Evolutionary conservation across 2,888 invertebrate species (phyloP).

Genomic region (Kuschelorhynchus macadamiae): DNA sequence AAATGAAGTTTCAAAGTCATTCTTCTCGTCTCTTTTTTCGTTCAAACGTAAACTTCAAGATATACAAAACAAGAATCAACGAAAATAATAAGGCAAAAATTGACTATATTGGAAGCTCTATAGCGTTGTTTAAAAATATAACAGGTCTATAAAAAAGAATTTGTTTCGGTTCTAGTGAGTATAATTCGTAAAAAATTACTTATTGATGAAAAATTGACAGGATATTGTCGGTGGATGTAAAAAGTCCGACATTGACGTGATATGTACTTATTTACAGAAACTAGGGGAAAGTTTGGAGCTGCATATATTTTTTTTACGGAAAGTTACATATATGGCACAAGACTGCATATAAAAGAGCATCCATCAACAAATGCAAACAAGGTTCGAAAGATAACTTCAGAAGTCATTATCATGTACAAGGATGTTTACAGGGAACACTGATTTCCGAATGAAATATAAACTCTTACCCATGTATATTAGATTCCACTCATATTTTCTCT

Average conservation of each 20-base stretch:
- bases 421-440: no score
- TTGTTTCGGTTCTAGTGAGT: constrained; percentile 8
- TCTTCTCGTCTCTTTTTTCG: no score
- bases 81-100: constrained; percentile 32
- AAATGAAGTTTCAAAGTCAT: no score
- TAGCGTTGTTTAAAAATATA: constrained; percentile 34
- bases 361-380: no score
- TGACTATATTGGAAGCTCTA: constrained; percentile 46
- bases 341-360: no score
- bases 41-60: no score
- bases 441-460: no score
- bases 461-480: no score
- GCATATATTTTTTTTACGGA: constrained; percentile 21
- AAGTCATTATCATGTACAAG: no score
- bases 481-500: no score
- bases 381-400: no score
- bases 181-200: constrained; percentile 12
- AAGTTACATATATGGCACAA: constrained; percentile 28
- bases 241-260: constrained; percentile 35
- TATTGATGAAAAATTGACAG: constrained; percentile 44
- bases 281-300: constrained; percentile 2
- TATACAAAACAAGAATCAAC: no score
- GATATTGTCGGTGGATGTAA: constrained; percentile 38
- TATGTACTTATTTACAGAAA: constrained; percentile 44
- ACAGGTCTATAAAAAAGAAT: constrained; percentile 5